These are phyloP conservation scores for Mesitornis unicolor DNA, from an alignment of 2,113 vertebrate genomes.

Conservation along the genomic window DNA sequence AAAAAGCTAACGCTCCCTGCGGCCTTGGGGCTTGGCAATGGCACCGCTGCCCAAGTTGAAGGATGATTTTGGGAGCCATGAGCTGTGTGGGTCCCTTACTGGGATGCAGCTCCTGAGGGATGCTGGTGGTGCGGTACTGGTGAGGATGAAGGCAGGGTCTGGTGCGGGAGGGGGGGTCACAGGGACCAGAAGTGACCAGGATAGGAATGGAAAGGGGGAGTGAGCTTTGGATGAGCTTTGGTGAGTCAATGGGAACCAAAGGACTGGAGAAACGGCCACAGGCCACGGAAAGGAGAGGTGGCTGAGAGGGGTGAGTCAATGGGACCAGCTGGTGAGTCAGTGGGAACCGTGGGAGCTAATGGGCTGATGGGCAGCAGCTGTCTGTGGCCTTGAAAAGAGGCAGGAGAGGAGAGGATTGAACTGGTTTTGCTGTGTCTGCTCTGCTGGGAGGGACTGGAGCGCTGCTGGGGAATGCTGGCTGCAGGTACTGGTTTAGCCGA, in stretches of 20 bases:
- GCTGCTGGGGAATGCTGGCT: not conserved
- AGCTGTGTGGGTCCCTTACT: not conserved
- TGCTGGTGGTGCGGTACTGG: accelerated
- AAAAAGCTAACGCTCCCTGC: not conserved
- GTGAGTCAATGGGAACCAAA: constrained; percentile 56
- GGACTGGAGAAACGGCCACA: not conserved
- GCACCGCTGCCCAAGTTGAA: accelerated
- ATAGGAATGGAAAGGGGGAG: not conserved
- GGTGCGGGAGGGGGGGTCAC: not conserved
- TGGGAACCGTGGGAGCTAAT: not conserved
- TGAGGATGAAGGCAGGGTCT: not conserved
- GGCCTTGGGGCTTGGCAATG: not conserved
- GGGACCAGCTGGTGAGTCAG: not conserved
- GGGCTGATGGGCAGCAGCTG: not conserved
- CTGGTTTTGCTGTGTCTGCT: accelerated
- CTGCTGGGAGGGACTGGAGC: not conserved
- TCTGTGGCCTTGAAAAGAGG: not conserved
- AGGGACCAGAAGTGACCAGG: not conserved
- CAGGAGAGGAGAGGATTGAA: accelerated
- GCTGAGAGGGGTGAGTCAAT: not conserved
- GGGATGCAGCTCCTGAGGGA: not conserved
- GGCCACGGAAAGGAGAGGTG: constrained; percentile 6
- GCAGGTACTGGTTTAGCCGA: accelerated
- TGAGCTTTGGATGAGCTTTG: accelerated
- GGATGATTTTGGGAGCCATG: not conserved